phyloP scores from a whole-genome alignment of 1,140 invertebrate genomes.

The Brachionus manjavacas region DNA sequence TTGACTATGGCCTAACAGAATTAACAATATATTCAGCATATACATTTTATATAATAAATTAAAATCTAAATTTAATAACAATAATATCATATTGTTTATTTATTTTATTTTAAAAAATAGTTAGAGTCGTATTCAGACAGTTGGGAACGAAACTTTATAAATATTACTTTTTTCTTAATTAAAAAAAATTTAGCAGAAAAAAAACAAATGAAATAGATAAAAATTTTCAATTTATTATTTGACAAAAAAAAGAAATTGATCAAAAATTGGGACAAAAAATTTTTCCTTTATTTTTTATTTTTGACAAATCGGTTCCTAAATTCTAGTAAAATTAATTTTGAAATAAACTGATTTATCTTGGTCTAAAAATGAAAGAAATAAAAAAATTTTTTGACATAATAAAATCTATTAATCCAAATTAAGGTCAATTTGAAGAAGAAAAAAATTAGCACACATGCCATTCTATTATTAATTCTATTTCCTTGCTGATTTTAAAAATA shows the following conservation, averaged over 20 bases:
- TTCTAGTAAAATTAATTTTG: background rate
- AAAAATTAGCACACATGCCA: conserved; percentile 16
- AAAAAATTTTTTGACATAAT: background rate
- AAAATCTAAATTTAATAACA: background rate
- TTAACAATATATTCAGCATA: background rate
- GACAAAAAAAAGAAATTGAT: too few species aligned
- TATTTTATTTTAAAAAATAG: background rate
- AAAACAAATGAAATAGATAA: too few species aligned
- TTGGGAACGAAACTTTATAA: too few species aligned
- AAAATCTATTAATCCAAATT: conserved; percentile 5
- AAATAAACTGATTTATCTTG: background rate
- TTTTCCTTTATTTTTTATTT: too few species aligned
- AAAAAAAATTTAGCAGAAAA: too few species aligned
- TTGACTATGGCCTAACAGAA: background rate
- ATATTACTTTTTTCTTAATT: too few species aligned
- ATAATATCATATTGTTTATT: background rate
- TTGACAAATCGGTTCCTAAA: background rate
- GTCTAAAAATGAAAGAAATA: background rate
- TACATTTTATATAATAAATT: conserved; percentile 21
- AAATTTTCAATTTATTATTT: too few species aligned
- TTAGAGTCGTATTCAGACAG: too few species aligned
- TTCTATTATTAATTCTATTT: background rate
- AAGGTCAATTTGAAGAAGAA: conserved; percentile 8
- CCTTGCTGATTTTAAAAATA: background rate
- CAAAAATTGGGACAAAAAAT: too few species aligned